Base-by-base conservation (phyloP, 2,113 vertebrate species). In the Riparia riparia region DNA sequence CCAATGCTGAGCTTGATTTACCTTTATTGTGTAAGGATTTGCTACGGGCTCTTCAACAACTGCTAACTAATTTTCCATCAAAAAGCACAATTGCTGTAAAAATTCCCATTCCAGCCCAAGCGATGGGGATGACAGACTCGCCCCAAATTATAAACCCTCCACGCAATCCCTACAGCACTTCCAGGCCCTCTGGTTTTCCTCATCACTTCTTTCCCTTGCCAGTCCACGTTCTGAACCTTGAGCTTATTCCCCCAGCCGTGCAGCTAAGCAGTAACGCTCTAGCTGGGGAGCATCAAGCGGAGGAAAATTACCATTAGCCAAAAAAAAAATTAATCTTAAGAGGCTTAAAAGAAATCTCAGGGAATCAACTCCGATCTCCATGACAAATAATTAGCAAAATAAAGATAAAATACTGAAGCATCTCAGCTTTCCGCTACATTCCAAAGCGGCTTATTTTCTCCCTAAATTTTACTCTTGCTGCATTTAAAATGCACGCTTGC, bases 361-460 rank as follows among this genome's bases (percentile, higher is more conserved):
- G 71, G 89, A 96, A 94, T 94, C 92, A 85, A 81, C 88, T 83
- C 72, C 64, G 72, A 94, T 92, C 90, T 92, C 88, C 92, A 90
- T 82, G 85, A 96, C 94, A 95, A 96, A 96, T 94, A 96, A 96
- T 97, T 93, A 96, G 90, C 76, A 95, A 96, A 96, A 95, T 94
- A 92, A 95, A 95, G 92, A 95, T 95, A 95, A 95, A 97, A 94
- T 54, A 60, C 69, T 79, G 86, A 95, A 92, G 77, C 72, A 89
- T 92, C 90, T 94, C 88, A 81, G 82, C 95, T 95, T 96, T 96
- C 87, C 6, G 2, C 92, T 70, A 69, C 86, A 91, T 96, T 97
- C 96, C 90, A 93, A 90, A 95, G 95, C 51, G 0, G 93, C 95
- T 96, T 96, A 96, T 70, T 92, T 93, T 90, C 76, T 68, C 69